Base-by-base conservation (phyloP, 2,113 vertebrate species). In the Speoplatyrhinus poulsoni region DNA sequence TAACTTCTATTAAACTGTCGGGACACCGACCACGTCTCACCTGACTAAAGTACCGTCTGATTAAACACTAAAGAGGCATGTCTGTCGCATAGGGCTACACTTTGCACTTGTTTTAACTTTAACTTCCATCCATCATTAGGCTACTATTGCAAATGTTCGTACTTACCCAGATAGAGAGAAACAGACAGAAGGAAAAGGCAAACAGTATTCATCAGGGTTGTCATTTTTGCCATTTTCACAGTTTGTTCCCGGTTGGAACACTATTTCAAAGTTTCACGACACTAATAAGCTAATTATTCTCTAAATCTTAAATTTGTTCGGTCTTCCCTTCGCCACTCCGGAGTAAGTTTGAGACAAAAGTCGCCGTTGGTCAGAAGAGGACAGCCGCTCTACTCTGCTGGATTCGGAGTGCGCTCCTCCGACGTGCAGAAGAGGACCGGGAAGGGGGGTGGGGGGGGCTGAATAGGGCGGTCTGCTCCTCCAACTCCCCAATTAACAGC, bases 101-200 rank as follows among this genome's bases (percentile, higher is more conserved):
- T 41, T 41, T 41, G 2, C 26, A 2, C 26, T 26, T 26, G 26
- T 26, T 26, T 26, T 26, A 26, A 26, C 26, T 26, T 26, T 26
- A 26, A 26, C 26, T 26, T 26, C 26, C 26, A 26, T 26, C 26
- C 26, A 26, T 26, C 12, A 13, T 11, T 52, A 15, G 49, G 49
- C 49, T 52, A 52, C 49, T 11, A 13, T 12, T 12, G 52, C 4
- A 15, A 6, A 53, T 46, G 10, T 11, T 3, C 3, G 57, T 72
- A 93, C 93, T 93, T 70, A 94, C 93, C 82, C 64, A 94, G 84
- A 26, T 91, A 83, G 65, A 94, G 81, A 84, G 92, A 92, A 93
- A 93, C 91, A 92, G 91, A 91, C 91, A 93, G 7, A 70, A 92
- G 63, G 75, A 92, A 58, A 75, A 91, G 67, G 60, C 90, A 91